Evolutionary conservation across 2,113 vertebrate species (phyloP), one percentile per base, ranked within the genome.

Genomic region (Procavia capensis): DNA sequence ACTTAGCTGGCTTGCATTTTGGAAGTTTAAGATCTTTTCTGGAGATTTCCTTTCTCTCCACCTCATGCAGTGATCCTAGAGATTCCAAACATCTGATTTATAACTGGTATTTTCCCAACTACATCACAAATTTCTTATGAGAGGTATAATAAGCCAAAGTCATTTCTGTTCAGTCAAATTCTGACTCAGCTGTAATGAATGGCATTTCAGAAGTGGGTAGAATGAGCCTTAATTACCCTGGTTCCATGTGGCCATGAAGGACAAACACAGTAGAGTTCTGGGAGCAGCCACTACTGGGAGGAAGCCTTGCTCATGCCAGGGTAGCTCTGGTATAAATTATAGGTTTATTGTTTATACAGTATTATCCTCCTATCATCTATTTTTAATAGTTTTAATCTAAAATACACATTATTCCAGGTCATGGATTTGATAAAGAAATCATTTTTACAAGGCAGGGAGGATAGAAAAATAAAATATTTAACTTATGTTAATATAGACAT

Each of bases 351-450:
- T 45, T 85, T 95, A n/a, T 45, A 50, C 57, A 88, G 27, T 31
- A 20, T 17, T 68, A 72, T 84, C 25, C 41, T 50, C 63, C 22
- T 75, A 3, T 88, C 93, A 25, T 81, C 36, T 34, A 0, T n/a
- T 93, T 88, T 91, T 47, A 82, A 85, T 22, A 83, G 36, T 45
- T 88, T 75, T 29, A 83, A 68, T n/a, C 36, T 84, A 61, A 85
- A 87, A 41, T 68, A 54, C 34, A 31, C 27, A 57, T 87, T 87
- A 84, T 54, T 90, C 24, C 9, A 72, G 39, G 16, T 45, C 47
- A 78, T 39, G 4, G 79, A 61, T 47, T 59, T 47, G 25, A 89
- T 24, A 75, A 87, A 84, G 59, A 34, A 90, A 54, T 72, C 17
- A 59, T 90, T 85, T 85, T 19, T 63, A 86, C 9, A 85, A 0